A percentile compares a stretch with the other conserved stretches of the same genome.
These are phyloP conservation scores for Mythimna vitellina DNA, from an alignment of 2,888 invertebrate genomes.

Conservation along the genomic window DNA sequence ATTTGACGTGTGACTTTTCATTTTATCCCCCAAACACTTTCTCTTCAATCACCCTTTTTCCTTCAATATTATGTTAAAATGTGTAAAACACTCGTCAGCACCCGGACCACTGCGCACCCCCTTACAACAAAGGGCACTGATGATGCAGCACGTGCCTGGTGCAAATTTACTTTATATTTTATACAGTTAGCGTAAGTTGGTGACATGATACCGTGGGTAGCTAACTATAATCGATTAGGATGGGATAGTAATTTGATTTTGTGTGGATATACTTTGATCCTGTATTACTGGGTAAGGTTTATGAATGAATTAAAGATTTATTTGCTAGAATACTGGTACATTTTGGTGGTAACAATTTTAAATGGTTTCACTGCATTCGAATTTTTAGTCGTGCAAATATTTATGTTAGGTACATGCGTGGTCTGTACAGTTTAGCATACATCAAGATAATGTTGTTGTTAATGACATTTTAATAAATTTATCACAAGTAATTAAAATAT, in stretches of 20 bases:
- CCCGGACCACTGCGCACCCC: constrained; percentile 53
- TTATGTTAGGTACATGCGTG: too few relatives aligned
- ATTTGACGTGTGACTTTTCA: background rate
- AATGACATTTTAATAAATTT: too few relatives aligned
- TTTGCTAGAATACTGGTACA: too few relatives aligned
- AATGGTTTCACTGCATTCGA: too few relatives aligned
- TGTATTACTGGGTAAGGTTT: background rate
- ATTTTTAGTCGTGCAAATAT: too few relatives aligned
- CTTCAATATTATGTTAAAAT: constrained; percentile 56
- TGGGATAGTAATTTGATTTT: constrained; percentile 42
- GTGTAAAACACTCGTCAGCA: constrained; percentile 51
- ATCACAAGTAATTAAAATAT: too few relatives aligned
- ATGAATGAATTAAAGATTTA: too few relatives aligned
- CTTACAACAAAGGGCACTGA: constrained; percentile 77
- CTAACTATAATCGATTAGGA: constrained; percentile 39
- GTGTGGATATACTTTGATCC: constrained; percentile 49
- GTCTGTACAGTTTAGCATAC: too few relatives aligned
- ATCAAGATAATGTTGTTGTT: too few relatives aligned
- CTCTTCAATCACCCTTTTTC: constrained; percentile 21
- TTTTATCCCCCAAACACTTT: constrained; percentile 12
- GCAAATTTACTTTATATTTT: constrained; percentile 55
- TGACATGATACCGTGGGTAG: constrained; percentile 65
- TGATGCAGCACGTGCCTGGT: constrained; percentile 76
- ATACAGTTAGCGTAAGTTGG: constrained; percentile 46
- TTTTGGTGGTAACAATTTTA: too few relatives aligned